Percentiles rank a stretch among this genome's conserved stretches.
Evolutionary conservation across 30 jellyfish, hydroid and myxozoan species (phyloP).

Genomic region (Mastigias papua): DNA sequence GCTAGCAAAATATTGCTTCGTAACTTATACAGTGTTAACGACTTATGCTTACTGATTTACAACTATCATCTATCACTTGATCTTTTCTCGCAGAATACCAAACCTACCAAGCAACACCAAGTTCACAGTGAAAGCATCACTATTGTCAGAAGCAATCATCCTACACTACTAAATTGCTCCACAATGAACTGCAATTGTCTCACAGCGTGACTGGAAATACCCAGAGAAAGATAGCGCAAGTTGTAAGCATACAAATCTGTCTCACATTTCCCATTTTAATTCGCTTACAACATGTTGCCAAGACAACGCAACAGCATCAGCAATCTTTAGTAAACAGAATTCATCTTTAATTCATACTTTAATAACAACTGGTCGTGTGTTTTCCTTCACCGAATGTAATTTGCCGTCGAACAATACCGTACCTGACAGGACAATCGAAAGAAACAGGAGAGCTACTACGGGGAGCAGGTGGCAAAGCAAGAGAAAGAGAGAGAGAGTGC

Average conservation of each 20-base stretch:
- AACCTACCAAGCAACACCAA: too few relatives aligned
- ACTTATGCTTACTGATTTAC: too few relatives aligned
- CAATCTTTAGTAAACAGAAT: slow-evolving; percentile 61
- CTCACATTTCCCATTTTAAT: not conserved
- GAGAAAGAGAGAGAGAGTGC: slow-evolving; percentile 5
- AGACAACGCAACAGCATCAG: slow-evolving; percentile 72
- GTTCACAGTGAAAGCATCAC: too few relatives aligned
- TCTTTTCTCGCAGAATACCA: too few relatives aligned
- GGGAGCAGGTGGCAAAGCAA: slow-evolving; percentile 60
- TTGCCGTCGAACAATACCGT: slow-evolving; percentile 65
- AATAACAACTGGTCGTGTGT: slow-evolving; percentile 71
- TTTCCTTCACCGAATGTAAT: slow-evolving; percentile 66
- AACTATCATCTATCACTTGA: too few relatives aligned
- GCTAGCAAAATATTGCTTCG: too few relatives aligned
- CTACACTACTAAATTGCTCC: too few relatives aligned
- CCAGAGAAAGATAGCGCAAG: too few relatives aligned
- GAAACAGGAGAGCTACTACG: slow-evolving; percentile 58
- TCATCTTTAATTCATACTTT: slow-evolving; percentile 71
- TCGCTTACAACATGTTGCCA: slow-evolving; percentile 30
- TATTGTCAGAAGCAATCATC: too few relatives aligned
- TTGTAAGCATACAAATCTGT: not conserved
- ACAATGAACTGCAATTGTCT: too few relatives aligned
- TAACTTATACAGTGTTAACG: too few relatives aligned
- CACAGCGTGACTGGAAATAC: too few relatives aligned
- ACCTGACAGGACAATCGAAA: slow-evolving; percentile 74